These are phyloP conservation scores for Heteronetta atricapilla DNA, from an alignment of 2,113 vertebrate species.

Conservation along the genomic window DNA sequence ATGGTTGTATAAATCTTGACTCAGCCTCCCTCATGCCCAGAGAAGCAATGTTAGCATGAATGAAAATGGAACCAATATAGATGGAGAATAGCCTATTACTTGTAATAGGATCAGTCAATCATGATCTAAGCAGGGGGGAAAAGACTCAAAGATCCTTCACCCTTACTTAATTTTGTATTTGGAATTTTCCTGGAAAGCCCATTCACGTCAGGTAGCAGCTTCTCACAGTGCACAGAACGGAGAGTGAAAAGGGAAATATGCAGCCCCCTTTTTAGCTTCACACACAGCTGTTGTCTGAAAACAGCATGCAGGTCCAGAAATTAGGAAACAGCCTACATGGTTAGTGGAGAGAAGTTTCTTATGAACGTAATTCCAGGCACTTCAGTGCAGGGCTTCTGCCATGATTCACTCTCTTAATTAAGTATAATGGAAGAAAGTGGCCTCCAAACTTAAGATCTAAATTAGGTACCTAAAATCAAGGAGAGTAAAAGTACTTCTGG, in stretches of 20 bases:
- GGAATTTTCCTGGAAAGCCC: neutral
- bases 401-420: neutral
- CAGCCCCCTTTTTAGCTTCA: neutral
- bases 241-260: neutral
- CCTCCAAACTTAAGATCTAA: neutral
- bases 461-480: neutral
- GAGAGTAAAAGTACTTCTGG: neutral
- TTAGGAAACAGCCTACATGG: rapidly evolving
- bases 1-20: neutral
- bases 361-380: neutral
- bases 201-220: neutral
- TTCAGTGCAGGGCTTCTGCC: neutral
- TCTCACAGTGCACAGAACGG: neutral
- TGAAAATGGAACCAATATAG: neutral
- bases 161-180: neutral
- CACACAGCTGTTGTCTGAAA: neutral
- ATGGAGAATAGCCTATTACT: neutral
- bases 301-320: neutral
- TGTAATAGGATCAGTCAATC: neutral
- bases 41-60: neutral
- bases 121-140: neutral
- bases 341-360: neutral
- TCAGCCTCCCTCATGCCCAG: neutral
- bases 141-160: neutral
- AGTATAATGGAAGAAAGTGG: neutral